Evolutionary conservation across 2,797 vertebrate species (phyloP), one percentile per base, ranked within the genome.

Genomic region (Clarias fuscus): DNA sequence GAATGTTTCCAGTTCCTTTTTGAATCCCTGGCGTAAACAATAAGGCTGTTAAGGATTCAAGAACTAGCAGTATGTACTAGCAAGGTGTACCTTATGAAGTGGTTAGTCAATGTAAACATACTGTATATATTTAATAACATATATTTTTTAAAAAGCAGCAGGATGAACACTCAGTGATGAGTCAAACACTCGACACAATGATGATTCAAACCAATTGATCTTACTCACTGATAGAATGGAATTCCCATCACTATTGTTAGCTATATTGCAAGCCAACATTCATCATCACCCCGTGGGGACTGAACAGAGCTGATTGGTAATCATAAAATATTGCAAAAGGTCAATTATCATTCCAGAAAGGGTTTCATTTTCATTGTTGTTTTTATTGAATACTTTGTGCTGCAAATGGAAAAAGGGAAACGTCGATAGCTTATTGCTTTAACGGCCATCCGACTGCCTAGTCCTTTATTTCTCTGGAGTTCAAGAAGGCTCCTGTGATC

Each of bases 281-380:
- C 53, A 77, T 58, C 24, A 76, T 27, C 24, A 58, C 5, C 24
- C 53, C 53, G 7, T 7, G 73, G 48, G 48, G 73, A 76, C 27
- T 30, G 48, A 20, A 7, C 43, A 58, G 43, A 76, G 24, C 24
- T 76, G 43, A 58, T 20, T 77, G 75, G 53, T 59, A 77, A 77
- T 58, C 53, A 75, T 53, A 75, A 75, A 75, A 75, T 48, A 75
- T 75, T 75, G 72, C 43, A 43, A 43, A 43, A 43, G 43, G 43
- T 43, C 68, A 75, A 53, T 53, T 75, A 53, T 75, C 53, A 75
- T 48, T 75, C 72, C 48, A 75, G 22, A 24, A 48, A 53, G 24
- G 7, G 17, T 71, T 71, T 40, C 3, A 7, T 40, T 40, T 75
- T 53, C 11, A 2, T 17, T 53, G 7, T 75, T 56, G 53, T 75